A percentile compares a stretch with the other conserved stretches of the same genome.
Evolutionary conservation across 2,888 invertebrate genomes (phyloP).

Genomic region (Tachina grossa): DNA sequence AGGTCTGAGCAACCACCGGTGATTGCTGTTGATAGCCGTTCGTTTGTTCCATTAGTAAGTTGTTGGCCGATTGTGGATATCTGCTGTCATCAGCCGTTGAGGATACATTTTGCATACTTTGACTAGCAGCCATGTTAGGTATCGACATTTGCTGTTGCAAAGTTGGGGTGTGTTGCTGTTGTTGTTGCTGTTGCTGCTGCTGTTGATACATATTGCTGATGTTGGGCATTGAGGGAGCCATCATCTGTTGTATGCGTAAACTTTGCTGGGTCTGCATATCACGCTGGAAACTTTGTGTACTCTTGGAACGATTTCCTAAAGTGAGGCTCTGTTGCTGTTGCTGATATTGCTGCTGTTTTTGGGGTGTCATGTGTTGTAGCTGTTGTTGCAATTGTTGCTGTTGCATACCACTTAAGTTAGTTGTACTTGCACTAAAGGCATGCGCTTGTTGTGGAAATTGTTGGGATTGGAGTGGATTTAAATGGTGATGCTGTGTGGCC

Average conservation of each 20-base stretch:
- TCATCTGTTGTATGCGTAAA: conserved; percentile 81
- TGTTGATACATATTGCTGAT: conserved; percentile 80
- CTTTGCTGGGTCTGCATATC: conserved; percentile 79
- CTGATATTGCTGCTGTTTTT: conserved; percentile 73
- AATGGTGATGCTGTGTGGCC: conserved; percentile 72
- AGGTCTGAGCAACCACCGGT: conserved; percentile 71
- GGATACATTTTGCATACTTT: conserved; percentile 82
- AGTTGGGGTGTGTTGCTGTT: conserved; percentile 71
- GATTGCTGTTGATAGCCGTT: conserved; percentile 73
- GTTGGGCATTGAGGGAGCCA: conserved; percentile 83
- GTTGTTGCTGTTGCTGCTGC: conserved; percentile 74
- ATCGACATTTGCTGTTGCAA: conserved; percentile 61
- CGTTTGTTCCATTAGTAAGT: conserved; percentile 45
- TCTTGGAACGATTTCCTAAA: conserved; percentile 78
- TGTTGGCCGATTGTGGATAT: conserved; percentile 33
- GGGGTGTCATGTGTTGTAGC: conserved; percentile 67
- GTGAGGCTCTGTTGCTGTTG: conserved; percentile 77
- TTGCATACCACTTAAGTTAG: conserved; percentile 78
- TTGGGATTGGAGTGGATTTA: conserved; percentile 75
- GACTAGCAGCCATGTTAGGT: conserved; percentile 79
- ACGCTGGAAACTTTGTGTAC: conserved; percentile 79
- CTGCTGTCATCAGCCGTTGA: conserved; percentile 56
- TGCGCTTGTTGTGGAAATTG: conserved; percentile 77
- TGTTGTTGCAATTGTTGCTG: conserved; percentile 76
- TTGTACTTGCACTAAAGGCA: conserved; percentile 79